Conservation (phyloP, 2,888 invertebrate species). For the Neuroscelio doddi region DNA sequence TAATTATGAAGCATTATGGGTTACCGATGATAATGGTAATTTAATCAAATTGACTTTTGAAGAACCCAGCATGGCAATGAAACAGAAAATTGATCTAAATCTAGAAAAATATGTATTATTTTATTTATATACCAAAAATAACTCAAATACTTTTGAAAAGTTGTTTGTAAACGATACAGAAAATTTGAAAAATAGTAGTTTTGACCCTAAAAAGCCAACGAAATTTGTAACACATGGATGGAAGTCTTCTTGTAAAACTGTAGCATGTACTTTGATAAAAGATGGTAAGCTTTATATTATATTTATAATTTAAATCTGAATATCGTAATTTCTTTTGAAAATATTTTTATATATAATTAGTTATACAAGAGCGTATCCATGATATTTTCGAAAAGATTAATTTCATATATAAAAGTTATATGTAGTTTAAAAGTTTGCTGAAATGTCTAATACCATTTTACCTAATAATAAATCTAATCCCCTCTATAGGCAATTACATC, state of each 20-base stretch:
- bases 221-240: conserved; percentile 54
- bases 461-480: too few relatives aligned
- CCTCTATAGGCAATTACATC: too few relatives aligned
- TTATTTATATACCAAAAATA: conserved; percentile 47
- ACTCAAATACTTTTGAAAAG: conserved; percentile 5
- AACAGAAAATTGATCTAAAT: not conserved
- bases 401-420: too few relatives aligned
- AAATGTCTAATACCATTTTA: too few relatives aligned
- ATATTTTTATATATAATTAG: too few relatives aligned
- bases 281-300: conserved; percentile 56
- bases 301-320: too few relatives aligned
- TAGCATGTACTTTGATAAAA: conserved; percentile 50
- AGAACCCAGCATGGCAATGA: not conserved
- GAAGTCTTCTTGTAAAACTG: conserved; percentile 50
- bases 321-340: too few relatives aligned
- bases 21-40: too few relatives aligned
- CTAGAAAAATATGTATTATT: conserved; percentile 49
- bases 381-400: too few relatives aligned
- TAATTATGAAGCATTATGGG: too few relatives aligned
- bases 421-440: too few relatives aligned
- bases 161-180: conserved; percentile 46
- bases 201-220: conserved; percentile 1
- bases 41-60: not conserved
- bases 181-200: conserved; percentile 40
- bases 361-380: too few relatives aligned